Base-by-base conservation (phyloP, 53 echinoderm and acorn worm genomes). In the Paracentrotus lividus region DNA sequence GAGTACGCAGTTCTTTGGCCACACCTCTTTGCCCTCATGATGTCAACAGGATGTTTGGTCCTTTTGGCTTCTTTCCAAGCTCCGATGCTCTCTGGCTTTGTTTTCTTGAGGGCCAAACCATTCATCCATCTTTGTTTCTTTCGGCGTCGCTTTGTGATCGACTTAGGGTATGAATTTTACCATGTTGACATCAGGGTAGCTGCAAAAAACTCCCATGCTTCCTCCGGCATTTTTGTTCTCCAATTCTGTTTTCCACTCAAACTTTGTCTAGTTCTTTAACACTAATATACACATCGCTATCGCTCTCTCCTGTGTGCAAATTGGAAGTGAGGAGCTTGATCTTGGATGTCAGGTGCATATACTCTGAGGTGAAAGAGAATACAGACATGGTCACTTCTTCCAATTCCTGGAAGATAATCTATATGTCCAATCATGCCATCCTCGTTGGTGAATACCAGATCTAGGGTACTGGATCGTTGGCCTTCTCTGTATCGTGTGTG, bases 31-130 rank as follows among this genome's bases (percentile, higher is more conserved):
- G 49, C 49, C 10, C 57, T 53, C 53, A 53, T 18, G 57, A 57
- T 57, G 57, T 57, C 57, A 18, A 57, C 57, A 16, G 21, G 57
- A 57, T 57, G 57, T 57, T 57, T 57, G 20, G 57, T 57, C 20
- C 57, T 57, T 23, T 57, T 18, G 18, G 57, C 57, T 23, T 18
- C 5, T 57, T 57, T 18, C 57, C 53, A 53, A 53, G 53, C 53
- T 53, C 53, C n/a, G n/a, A n/a, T n/a, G n/a, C n/a, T 66, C 20
- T 66, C 66, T 66, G 66, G n/a, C 31, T 32, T 67, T 67, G 67
- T 67, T 67, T 67, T n/a, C 32, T 67, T 26, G 32, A 67, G 32
- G 26, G 16, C 67, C 32, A 21, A n/a, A 12, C 67, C 24, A 32
- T 20, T 29, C 67, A 3, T 67, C 67, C 67, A 67, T n/a, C 26